Conservation (phyloP, 2,113 vertebrate species). For the Calidris pygmaea region DNA sequence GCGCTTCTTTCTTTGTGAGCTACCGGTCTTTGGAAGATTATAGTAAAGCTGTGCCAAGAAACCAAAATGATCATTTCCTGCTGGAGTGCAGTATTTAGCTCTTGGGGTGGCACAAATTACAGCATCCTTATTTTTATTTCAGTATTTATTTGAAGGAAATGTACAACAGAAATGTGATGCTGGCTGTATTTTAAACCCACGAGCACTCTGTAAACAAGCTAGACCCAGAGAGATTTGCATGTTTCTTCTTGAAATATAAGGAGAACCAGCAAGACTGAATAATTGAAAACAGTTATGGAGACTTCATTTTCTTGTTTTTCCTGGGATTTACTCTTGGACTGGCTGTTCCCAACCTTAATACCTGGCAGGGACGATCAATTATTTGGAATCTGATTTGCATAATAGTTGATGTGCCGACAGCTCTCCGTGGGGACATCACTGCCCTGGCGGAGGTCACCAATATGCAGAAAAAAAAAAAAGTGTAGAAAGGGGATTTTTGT, state of each 20-base stretch:
- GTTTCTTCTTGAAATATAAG: conserved; percentile 13
- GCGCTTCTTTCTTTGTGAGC: background rate
- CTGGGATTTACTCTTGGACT: conserved; percentile 2
- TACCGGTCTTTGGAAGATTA: background rate
- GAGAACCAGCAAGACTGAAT: background rate
- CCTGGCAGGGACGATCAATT: background rate
- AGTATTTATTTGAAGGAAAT: conserved; percentile 27
- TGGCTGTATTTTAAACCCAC: conserved; percentile 8
- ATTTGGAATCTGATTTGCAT: conserved; percentile 15
- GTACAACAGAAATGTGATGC: conserved; percentile 11
- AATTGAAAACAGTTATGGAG: conserved; percentile 25
- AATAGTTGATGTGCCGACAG: background rate
- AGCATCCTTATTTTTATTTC: conserved; percentile 52
- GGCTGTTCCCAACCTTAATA: conserved; percentile 20
- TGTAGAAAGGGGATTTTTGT: background rate
- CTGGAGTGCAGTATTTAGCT: background rate
- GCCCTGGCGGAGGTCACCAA: background rate
- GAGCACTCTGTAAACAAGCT: conserved; percentile 17
- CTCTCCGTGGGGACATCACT: background rate
- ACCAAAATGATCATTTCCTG: conserved; percentile 44
- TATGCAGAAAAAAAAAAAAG: background rate
- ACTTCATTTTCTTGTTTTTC: conserved; percentile 22
- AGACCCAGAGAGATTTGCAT: background rate
- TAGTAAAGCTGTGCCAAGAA: conserved; percentile 1
- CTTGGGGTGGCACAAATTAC: conserved; percentile 42